These are phyloP conservation scores for Agrotis puta DNA, from an alignment of 2,888 invertebrate species.

Conservation along the genomic window DNA sequence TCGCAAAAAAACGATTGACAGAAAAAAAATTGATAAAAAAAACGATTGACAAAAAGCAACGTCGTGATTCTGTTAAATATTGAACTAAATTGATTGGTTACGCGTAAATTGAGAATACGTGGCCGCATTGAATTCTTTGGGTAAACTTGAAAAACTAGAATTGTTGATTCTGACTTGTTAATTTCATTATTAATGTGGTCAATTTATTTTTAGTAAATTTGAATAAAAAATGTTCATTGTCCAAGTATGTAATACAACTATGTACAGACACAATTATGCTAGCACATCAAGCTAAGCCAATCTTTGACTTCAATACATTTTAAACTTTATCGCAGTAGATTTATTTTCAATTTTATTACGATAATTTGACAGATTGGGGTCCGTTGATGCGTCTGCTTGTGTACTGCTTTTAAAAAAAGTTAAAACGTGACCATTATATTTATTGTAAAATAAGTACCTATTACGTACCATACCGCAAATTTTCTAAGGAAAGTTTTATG, in stretches of 20 bases:
- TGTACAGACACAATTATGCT: too few relatives aligned
- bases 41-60: constrained; percentile 19
- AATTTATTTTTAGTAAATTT: too few relatives aligned
- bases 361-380: too few relatives aligned
- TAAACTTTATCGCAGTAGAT: too few relatives aligned
- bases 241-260: background rate
- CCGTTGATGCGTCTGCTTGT: too few relatives aligned
- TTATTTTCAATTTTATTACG: too few relatives aligned
- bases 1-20: constrained; percentile 36
- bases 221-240: background rate
- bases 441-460: background rate
- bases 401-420: background rate
- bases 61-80: constrained; percentile 54
- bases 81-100: constrained; percentile 48
- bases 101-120: constrained; percentile 52
- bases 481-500: too few relatives aligned
- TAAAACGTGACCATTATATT: constrained; percentile 20
- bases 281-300: too few relatives aligned
- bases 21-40: constrained; percentile 22
- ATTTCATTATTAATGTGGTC: constrained; percentile 25
- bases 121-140: constrained; percentile 33
- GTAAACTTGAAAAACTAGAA: background rate
- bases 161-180: constrained; percentile 28
- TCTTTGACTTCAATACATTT: too few relatives aligned
- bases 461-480: too few relatives aligned